Evolutionary conservation across 2,113 vertebrate species (phyloP).

Genomic region (Dipodomys merriami): DNA sequence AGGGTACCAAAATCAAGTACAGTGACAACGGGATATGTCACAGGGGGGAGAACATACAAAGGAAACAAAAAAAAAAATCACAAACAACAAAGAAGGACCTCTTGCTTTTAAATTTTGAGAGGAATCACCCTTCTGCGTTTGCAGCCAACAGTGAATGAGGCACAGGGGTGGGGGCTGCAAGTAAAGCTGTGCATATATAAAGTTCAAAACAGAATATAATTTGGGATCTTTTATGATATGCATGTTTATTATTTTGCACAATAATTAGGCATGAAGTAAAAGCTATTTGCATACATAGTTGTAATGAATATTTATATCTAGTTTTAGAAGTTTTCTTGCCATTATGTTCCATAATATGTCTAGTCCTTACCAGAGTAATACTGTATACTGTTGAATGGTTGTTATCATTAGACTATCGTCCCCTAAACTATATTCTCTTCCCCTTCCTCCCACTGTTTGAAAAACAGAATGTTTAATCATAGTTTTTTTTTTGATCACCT

Average conservation of each 20-base stretch:
- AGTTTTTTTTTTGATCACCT: background rate
- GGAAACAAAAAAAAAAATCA: too few relatives aligned
- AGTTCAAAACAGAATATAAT: constrained; percentile 54
- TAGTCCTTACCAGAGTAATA: background rate
- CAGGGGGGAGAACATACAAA: too few relatives aligned
- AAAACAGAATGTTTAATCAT: background rate
- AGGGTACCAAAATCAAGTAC: too few relatives aligned
- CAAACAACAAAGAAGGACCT: too few relatives aligned
- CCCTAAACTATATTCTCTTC: background rate
- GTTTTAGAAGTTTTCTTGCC: background rate
- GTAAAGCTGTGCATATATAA: constrained; percentile 42
- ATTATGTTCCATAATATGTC: background rate
- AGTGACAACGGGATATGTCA: too few relatives aligned
- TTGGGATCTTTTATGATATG: constrained; percentile 20
- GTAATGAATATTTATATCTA: background rate
- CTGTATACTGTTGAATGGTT: background rate
- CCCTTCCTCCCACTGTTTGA: background rate
- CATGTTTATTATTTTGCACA: background rate
- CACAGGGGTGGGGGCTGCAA: background rate
- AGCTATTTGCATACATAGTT: background rate
- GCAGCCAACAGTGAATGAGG: background rate
- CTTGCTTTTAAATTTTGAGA: constrained; percentile 5
- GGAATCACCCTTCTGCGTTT: background rate
- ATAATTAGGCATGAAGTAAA: constrained; percentile 43
- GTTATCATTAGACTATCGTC: background rate